Base-by-base conservation (phyloP, 2,113 vertebrate genomes). In the Thamnaconus septentrionalis region DNA sequence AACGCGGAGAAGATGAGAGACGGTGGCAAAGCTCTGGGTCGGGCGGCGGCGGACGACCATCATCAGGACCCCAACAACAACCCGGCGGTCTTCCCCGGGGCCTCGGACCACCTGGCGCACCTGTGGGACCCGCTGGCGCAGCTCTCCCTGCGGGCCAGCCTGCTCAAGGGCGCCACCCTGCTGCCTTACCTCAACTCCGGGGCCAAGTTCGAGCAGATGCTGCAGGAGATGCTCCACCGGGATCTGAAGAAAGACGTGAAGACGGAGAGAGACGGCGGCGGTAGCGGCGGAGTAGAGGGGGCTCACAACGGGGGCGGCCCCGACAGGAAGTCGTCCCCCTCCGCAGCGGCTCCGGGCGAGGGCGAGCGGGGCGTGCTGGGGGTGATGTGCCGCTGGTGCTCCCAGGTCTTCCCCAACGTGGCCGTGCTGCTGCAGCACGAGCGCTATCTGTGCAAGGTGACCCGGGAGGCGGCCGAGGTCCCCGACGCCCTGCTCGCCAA, bases 351-450 rank as follows among this genome's bases (percentile, higher is more conserved):
- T 53, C 68, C 58, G 1, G 69, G 69, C 1, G 89, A 88, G 4
- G 63, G 40, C 0, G 74, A 85, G 53, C 6, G 61, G 31, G 65
- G 59, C 39, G 67, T 67, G 7, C 64, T 76, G 0, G 86, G 80
- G 3, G 70, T 88, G 40, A 71, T 79, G 0, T 92, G 91, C 61
- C 82, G 78, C 31, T 89, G 86, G 84, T 93, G 92, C 56, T 79
- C 75, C 0, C 91, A 93, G 78, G 78, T 85, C 7, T 93, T 93
- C 61, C 88, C 91, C 12, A 91, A 80, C 4, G 67, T 83, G 52
- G 83, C 85, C 0, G 83, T 89, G 4, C 83, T 92, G 56, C 83
- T 89, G 62, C 91, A 93, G 66, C 92, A 93, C 0, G 86, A 93
- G 68, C 83, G 75, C 53, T 91, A 92, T 78, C 83, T 88, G 56